These are phyloP conservation scores for Synanthedon tipuliformis DNA, from an alignment of 2,888 invertebrate species.

Conservation along the genomic window DNA sequence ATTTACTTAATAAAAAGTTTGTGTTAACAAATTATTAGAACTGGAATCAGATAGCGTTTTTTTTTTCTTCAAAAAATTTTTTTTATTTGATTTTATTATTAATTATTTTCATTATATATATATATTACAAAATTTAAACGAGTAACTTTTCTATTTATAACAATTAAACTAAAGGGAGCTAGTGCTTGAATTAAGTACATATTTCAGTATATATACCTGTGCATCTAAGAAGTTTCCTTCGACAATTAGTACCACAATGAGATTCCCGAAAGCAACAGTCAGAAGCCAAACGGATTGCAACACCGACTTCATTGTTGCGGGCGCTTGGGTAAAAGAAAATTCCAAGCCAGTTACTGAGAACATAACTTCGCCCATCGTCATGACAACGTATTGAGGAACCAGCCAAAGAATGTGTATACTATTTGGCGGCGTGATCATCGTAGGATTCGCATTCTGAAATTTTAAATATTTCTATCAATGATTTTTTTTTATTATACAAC, in stretches of 20 bases:
- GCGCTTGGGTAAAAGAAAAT: conserved; percentile 96
- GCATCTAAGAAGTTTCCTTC: conserved; percentile 80
- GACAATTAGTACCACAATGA: conserved; percentile 91
- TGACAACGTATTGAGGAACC: conserved; percentile 91
- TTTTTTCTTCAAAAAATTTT: too few species aligned
- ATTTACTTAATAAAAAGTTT: conserved; percentile 8
- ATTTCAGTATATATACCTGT: conserved; percentile 66
- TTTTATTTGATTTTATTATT: too few species aligned
- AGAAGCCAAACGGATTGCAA: conserved; percentile 92
- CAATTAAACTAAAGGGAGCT: too few species aligned
- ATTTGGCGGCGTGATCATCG: conserved; percentile 75
- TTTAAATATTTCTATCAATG: not conserved
- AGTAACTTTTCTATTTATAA: too few species aligned
- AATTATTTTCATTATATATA: too few species aligned
- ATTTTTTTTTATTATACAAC: not conserved
- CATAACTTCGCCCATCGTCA: conserved; percentile 95
- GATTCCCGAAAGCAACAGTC: conserved; percentile 93
- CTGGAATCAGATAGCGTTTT: too few species aligned
- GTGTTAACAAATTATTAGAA: not conserved
- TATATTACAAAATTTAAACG: too few species aligned
- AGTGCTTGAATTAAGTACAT: too few species aligned
- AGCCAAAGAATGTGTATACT: conserved; percentile 86
- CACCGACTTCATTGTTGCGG: conserved; percentile 93
- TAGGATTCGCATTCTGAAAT: conserved; percentile 34
- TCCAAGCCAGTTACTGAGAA: conserved; percentile 95